Conservation (phyloP, 2,113 vertebrate species). For the Rhinichthys klamathensis region DNA sequence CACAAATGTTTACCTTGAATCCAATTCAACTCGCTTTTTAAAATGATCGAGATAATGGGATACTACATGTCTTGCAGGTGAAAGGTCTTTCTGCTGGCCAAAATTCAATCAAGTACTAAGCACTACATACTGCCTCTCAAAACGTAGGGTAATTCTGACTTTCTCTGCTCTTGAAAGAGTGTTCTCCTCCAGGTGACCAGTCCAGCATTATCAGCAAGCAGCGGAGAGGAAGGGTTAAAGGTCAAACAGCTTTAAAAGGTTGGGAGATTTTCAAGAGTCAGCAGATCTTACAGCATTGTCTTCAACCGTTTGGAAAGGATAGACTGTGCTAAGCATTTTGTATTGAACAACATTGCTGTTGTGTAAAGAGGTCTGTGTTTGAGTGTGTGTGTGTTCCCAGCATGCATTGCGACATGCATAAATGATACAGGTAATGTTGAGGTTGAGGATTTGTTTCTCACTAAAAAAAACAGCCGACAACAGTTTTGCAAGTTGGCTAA, state of each 20-base stretch:
- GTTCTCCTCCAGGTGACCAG: neutral
- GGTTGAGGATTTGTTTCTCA: neutral
- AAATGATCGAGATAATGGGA: too few species aligned
- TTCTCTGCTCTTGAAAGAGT: neutral
- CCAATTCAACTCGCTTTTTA: neutral
- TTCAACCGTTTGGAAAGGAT: neutral
- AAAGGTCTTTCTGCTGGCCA: neutral
- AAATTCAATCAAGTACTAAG: neutral
- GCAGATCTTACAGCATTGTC: neutral
- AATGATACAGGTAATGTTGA: neutral
- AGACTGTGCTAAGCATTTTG: neutral
- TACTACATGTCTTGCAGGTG: neutral
- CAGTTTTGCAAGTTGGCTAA: neutral
- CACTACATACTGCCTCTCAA: neutral
- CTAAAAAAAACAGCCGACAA: neutral
- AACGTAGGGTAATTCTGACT: neutral
- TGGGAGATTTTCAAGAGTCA: neutral
- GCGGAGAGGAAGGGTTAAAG: neutral
- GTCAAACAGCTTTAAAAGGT: neutral
- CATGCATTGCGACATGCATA: neutral
- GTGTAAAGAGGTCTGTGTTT: neutral
- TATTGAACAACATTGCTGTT: neutral
- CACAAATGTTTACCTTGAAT: neutral
- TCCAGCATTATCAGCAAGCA: too few species aligned
- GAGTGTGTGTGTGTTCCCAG: neutral